These are phyloP conservation scores for Lontra canadensis DNA, from an alignment of 2,113 vertebrate species.

Conservation along the genomic window DNA sequence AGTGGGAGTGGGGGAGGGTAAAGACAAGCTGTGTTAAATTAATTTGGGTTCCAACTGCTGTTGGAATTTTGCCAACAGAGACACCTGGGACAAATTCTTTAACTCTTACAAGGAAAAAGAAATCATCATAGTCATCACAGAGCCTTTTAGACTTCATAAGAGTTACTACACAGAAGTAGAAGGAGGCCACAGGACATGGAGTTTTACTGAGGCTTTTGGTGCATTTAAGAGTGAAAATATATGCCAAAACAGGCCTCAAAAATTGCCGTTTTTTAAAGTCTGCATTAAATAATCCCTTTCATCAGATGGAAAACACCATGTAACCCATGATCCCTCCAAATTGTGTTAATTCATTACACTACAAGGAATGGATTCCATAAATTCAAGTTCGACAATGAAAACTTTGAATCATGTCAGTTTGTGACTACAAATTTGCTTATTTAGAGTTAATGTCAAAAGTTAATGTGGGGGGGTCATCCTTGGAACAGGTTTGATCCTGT, in stretches of 20 bases:
- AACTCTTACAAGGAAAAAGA: background rate
- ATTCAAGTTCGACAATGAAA: background rate
- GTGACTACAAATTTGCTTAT: background rate
- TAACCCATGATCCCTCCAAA: background rate
- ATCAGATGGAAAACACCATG: background rate
- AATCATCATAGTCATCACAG: background rate
- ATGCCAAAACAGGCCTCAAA: background rate
- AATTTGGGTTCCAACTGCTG: background rate
- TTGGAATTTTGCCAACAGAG: background rate
- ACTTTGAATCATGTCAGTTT: background rate
- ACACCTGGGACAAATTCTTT: background rate
- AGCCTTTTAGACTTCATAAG: background rate
- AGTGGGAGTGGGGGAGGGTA: too few relatives aligned
- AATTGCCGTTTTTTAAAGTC: background rate
- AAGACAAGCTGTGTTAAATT: background rate
- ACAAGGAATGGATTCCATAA: background rate
- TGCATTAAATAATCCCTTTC: background rate
- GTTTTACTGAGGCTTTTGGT: background rate
- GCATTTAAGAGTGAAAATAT: background rate
- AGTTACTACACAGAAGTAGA: background rate
- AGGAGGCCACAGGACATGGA: background rate
- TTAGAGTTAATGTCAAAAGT: background rate
- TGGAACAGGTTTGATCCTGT: background rate
- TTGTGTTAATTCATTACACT: background rate
- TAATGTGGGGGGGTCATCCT: background rate